phyloP scores from a whole-genome alignment of 1,140 invertebrate genomes.

The Zaprionus inermis region DNA sequence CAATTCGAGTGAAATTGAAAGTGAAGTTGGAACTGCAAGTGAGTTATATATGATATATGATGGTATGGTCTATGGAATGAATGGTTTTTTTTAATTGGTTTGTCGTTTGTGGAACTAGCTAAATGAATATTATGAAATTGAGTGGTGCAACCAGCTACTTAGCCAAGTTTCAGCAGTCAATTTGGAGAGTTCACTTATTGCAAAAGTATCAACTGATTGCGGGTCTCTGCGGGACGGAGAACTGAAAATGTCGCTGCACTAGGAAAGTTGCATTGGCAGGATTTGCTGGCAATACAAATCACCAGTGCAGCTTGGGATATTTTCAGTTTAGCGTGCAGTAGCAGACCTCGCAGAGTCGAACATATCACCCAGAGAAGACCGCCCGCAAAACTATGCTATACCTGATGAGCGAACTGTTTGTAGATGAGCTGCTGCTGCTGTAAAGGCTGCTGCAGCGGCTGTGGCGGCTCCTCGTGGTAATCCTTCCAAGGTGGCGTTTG shows the following conservation, averaged over 20 bases:
- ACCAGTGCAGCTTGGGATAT: conserved; percentile 3
- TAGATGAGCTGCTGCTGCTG: conserved; percentile 38
- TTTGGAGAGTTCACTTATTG: conserved; percentile 39
- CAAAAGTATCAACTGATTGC: conserved; percentile 45
- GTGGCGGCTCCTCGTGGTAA: conserved; percentile 66
- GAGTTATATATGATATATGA: not conserved
- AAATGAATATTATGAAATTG: conserved; percentile 38
- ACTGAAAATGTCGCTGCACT: conserved; percentile 18
- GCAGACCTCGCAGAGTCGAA: conserved; percentile 31
- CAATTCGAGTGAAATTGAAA: conserved; percentile 31
- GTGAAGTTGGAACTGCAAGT: not conserved
- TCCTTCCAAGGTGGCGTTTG: conserved; percentile 84
- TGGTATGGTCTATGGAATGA: not conserved
- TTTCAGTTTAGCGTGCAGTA: conserved; percentile 30
- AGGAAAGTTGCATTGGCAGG: conserved; percentile 7
- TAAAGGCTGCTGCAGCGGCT: conserved; percentile 26
- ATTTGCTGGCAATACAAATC: conserved; percentile 14
- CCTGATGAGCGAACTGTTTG: conserved; percentile 64
- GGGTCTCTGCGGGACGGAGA: conserved; percentile 18
- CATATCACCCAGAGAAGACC: conserved; percentile 65
- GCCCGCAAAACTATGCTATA: conserved; percentile 71
- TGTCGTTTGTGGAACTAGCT: conserved; percentile 26
- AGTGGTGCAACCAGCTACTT: conserved; percentile 22
- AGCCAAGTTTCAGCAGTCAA: conserved; percentile 28
- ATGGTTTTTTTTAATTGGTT: conserved; percentile 14